These are phyloP conservation scores for Ectemnius continuus DNA, from an alignment of 2,888 invertebrate genomes.

Conservation along the genomic window DNA sequence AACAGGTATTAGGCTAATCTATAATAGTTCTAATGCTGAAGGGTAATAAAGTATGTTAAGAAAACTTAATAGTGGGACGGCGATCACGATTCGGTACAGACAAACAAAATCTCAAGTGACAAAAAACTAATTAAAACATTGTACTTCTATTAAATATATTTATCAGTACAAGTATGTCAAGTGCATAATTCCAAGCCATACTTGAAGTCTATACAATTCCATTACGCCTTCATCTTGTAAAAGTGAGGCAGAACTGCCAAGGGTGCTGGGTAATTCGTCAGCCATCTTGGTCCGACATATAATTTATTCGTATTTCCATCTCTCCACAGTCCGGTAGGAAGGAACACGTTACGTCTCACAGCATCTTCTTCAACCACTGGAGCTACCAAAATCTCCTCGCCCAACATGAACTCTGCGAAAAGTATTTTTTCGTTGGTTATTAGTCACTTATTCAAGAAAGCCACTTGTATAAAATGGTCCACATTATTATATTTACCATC, in stretches of 20 bases:
- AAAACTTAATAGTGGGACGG: too few species aligned
- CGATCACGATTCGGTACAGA: slow-evolving; percentile 76
- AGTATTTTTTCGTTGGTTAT: too few species aligned
- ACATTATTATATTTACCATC: slow-evolving; percentile 69
- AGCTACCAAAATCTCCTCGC: slow-evolving; percentile 87
- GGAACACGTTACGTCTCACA: slow-evolving; percentile 84
- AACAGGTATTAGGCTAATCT: too few species aligned
- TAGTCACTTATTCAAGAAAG: too few species aligned
- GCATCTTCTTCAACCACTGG: slow-evolving; percentile 85
- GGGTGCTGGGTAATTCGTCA: slow-evolving; percentile 84
- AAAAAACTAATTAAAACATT: slow-evolving; percentile 31
- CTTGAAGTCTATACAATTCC: too few species aligned
- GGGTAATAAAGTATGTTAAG: too few species aligned
- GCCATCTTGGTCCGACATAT: slow-evolving; percentile 82
- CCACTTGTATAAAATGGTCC: not conserved
- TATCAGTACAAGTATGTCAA: slow-evolving; percentile 43
- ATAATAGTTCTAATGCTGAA: too few species aligned
- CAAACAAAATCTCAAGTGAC: slow-evolving; percentile 79
- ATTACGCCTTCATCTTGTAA: slow-evolving; percentile 37
- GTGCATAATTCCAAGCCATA: not conserved
- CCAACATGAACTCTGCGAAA: slow-evolving; percentile 86
- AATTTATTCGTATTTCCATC: slow-evolving; percentile 79
- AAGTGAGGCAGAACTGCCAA: slow-evolving; percentile 86
- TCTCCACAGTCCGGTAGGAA: slow-evolving; percentile 87
- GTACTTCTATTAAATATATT: slow-evolving; percentile 4